Conservation (phyloP, 2,797 vertebrate genomes). For the Crocodylus rhombifer region DNA sequence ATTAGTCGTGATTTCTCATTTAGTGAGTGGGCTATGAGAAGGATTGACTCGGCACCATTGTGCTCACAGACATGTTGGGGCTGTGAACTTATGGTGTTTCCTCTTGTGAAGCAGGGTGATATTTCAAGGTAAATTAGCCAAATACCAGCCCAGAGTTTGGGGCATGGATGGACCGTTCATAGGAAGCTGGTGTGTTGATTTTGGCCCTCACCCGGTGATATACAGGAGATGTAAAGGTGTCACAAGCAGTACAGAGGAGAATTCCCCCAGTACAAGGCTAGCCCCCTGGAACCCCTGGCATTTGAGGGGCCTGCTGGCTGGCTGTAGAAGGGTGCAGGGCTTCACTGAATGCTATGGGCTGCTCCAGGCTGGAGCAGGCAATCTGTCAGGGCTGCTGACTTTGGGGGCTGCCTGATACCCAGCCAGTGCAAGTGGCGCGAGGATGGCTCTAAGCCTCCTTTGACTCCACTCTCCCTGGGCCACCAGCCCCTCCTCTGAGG, state of each 20-base stretch:
- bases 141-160: background rate
- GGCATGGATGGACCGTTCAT: rapidly evolving
- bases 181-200: background rate
- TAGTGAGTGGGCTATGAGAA: too few species aligned
- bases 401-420: background rate
- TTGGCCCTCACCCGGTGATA: background rate
- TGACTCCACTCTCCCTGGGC: background rate
- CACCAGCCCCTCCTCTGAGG: background rate
- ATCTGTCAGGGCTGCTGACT: background rate
- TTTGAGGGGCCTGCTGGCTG: rapidly evolving
- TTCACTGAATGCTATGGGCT: background rate
- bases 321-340: background rate
- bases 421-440: background rate
- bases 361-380: background rate
- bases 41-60: too few species aligned
- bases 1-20: too few species aligned
- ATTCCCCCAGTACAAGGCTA: background rate
- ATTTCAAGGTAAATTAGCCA: background rate
- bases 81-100: background rate
- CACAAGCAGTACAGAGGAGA: background rate
- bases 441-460: background rate
- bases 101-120: background rate
- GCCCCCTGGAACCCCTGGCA: too few species aligned
- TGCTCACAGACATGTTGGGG: background rate
- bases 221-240: background rate